Percentiles rank a stretch among this genome's conserved stretches.
phyloP scores from a whole-genome alignment of 2,797 vertebrate species.

The Betta splendens region DNA sequence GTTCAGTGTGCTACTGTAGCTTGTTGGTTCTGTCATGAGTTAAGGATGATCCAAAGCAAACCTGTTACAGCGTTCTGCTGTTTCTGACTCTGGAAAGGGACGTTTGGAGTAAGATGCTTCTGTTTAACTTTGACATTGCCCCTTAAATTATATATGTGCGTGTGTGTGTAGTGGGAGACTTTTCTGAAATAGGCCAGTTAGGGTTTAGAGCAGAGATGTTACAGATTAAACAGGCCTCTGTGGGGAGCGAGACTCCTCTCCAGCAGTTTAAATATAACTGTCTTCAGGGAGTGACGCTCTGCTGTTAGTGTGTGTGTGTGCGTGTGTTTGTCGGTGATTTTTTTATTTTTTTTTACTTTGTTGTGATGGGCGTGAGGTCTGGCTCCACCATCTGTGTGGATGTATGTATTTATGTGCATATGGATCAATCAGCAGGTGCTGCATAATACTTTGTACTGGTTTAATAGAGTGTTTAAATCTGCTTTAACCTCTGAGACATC shows the following conservation, averaged over 20 bases:
- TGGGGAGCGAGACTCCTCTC: constrained; percentile 72
- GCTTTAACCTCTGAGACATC: constrained; percentile 19
- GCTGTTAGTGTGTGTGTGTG: constrained; percentile 47
- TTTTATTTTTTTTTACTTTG: constrained; percentile 65
- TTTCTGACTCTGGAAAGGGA: constrained; percentile 9
- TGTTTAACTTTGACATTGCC: constrained; percentile 16
- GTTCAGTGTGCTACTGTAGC: constrained; percentile 34
- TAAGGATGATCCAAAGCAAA: constrained; percentile 56
- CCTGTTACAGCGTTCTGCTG: constrained; percentile 42
- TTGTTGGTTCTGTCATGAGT: constrained; percentile 45
- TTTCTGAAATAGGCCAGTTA: constrained; percentile 75
- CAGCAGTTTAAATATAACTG: constrained; percentile 77
- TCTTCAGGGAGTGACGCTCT: constrained; percentile 70
- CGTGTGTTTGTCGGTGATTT: constrained; percentile 58
- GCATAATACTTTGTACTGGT: constrained; percentile 38
- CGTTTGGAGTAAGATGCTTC: neutral
- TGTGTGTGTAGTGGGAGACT: constrained; percentile 24
- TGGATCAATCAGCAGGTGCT: constrained; percentile 51
- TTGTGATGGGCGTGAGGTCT: too few species aligned
- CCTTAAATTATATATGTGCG: constrained; percentile 19
- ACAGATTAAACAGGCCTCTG: constrained; percentile 78
- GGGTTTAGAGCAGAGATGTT: constrained; percentile 76
- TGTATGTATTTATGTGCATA: constrained; percentile 40
- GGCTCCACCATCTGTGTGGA: constrained; percentile 69
- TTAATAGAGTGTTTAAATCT: too few species aligned